phyloP scores from a whole-genome alignment of 2,888 invertebrate genomes.

The Dyspetes luteomarginatus region DNA sequence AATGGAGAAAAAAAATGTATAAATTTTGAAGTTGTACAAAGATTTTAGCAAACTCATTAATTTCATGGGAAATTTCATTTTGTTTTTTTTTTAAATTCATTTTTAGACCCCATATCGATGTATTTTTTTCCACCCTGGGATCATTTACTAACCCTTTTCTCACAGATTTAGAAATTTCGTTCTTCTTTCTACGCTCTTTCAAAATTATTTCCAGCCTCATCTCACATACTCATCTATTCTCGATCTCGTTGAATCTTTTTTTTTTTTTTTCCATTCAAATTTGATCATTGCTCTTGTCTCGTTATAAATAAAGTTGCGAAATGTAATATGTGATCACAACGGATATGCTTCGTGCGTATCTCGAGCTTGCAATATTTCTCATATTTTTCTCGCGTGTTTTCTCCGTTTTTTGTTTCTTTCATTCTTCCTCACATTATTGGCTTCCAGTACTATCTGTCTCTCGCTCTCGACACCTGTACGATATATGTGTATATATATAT shows the following conservation, averaged over 20 bases:
- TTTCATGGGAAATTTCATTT: too few species aligned
- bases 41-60: too few species aligned
- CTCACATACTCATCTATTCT: background rate
- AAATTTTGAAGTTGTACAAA: too few species aligned
- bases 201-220: too few species aligned
- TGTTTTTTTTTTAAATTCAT: too few species aligned
- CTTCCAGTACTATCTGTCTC: background rate
- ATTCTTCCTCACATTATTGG: background rate
- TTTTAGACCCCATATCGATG: too few species aligned
- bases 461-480: slow-evolving; percentile 39
- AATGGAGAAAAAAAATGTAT: too few species aligned
- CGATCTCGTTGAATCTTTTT: slow-evolving; percentile 10
- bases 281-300: slow-evolving; percentile 49
- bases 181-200: too few species aligned
- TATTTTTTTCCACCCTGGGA: too few species aligned
- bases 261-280: slow-evolving; percentile 26
- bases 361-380: slow-evolving; percentile 15
- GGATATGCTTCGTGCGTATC: slow-evolving; percentile 49
- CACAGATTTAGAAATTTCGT: too few species aligned
- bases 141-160: too few species aligned
- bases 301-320: slow-evolving; percentile 48
- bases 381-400: background rate
- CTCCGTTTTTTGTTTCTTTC: background rate
- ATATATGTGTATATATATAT: slow-evolving; percentile 4
- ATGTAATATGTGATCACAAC: slow-evolving; percentile 38